These are phyloP conservation scores for Apeltes quadracus DNA, from an alignment of 2,113 vertebrate genomes.

Conservation along the genomic window DNA sequence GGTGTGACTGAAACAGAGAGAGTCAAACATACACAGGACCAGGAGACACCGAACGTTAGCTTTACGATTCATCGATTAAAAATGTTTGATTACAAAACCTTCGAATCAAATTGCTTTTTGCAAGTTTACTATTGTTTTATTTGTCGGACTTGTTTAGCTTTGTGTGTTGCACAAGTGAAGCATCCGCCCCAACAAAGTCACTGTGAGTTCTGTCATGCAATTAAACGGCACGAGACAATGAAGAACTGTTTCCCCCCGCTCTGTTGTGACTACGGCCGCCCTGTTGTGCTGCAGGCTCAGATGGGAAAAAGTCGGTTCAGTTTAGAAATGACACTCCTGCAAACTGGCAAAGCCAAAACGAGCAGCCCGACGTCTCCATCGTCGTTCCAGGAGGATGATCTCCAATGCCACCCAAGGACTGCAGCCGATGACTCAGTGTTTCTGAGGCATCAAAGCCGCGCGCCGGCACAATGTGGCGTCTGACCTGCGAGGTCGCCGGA, in stretches of 20 bases:
- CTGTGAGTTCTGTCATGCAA: background rate
- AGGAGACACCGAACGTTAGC: background rate
- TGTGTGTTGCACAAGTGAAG: slow-evolving; percentile 1
- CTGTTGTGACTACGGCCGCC: slow-evolving; percentile 51
- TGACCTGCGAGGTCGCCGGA: slow-evolving; percentile 74
- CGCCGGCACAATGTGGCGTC: slow-evolving; percentile 68
- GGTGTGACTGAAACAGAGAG: background rate
- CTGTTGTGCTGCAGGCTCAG: slow-evolving; percentile 49
- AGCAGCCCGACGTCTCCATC: slow-evolving; percentile 22
- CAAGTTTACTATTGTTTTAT: background rate
- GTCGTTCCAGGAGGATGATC: slow-evolving; percentile 50
- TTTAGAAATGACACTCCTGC: slow-evolving; percentile 42
- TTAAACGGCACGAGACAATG: slow-evolving; percentile 5
- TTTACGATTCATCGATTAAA: background rate
- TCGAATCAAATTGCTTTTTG: background rate
- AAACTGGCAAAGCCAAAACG: slow-evolving; percentile 36
- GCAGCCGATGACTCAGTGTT: slow-evolving; percentile 71
- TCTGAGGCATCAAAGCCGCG: slow-evolving; percentile 66
- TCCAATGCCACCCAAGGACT: slow-evolving; percentile 66
- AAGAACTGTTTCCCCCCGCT: slow-evolving; percentile 41
- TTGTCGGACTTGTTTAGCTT: background rate
- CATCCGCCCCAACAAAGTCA: background rate
- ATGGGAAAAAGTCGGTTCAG: slow-evolving; percentile 42
- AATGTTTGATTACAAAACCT: background rate
- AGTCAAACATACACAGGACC: background rate